phyloP scores from a whole-genome alignment of 2,888 invertebrate genomes.

The Eudasyphora cyanicolor region DNA sequence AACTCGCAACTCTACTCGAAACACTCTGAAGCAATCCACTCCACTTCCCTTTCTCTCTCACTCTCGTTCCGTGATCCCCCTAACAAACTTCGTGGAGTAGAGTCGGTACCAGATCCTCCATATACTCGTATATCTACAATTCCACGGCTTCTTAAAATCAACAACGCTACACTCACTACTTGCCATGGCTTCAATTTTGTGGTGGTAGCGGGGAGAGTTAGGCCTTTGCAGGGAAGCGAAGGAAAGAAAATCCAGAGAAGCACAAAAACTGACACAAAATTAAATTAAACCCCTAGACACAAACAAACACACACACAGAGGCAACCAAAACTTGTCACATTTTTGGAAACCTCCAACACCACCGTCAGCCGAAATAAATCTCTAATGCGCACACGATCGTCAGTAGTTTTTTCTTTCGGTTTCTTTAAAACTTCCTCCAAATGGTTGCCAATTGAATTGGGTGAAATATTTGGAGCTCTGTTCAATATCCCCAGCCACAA shows the following conservation, averaged over 20 bases:
- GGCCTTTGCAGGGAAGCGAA: neutral
- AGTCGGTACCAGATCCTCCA: too few relatives aligned
- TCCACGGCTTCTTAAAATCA: constrained; percentile 48
- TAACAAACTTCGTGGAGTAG: too few relatives aligned
- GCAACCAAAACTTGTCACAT: constrained; percentile 22
- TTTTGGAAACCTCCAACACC: constrained; percentile 19
- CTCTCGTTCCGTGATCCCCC: too few relatives aligned
- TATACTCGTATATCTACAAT: too few relatives aligned
- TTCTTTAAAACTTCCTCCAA: constrained; percentile 9
- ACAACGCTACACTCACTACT: neutral
- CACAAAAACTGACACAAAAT: constrained; percentile 59
- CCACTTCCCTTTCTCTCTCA: neutral
- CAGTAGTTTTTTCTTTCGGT: neutral
- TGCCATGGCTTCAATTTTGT: too few relatives aligned
- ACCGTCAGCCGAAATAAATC: constrained; percentile 6
- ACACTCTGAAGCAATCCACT: constrained; percentile 29
- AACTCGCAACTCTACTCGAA: constrained; percentile 66
- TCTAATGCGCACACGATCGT: constrained; percentile 21
- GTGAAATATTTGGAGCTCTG: constrained; percentile 66
- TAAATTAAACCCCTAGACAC: constrained; percentile 52
- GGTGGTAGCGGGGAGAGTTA: neutral
- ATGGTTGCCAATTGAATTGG: constrained; percentile 48
- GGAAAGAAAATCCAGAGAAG: constrained; percentile 16
- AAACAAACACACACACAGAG: constrained; percentile 10
- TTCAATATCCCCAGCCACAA: constrained; percentile 41